phyloP scores from a whole-genome alignment of 2,113 vertebrate genomes.

The Orthonyx spaldingii region DNA sequence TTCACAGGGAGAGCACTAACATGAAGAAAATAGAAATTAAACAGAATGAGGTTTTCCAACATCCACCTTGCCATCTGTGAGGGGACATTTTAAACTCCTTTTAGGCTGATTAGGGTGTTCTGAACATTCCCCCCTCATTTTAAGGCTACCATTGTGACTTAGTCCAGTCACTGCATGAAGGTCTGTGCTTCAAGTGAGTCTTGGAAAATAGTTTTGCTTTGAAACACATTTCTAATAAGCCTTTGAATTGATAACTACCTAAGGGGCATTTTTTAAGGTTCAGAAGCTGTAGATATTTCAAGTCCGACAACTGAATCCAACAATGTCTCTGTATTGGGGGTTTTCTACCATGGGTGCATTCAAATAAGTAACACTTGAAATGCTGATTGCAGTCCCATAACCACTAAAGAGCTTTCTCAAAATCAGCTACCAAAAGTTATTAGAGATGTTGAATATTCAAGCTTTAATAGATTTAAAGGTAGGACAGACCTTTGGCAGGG shows the following conservation, averaged over 20 bases:
- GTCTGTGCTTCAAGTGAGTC: background rate
- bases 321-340: background rate
- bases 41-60: background rate
- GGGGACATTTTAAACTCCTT: background rate
- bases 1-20: background rate
- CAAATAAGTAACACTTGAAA: background rate
- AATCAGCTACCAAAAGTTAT: background rate
- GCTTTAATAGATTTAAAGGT: background rate
- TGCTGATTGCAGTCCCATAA: background rate
- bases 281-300: background rate
- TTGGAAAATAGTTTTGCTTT: background rate
- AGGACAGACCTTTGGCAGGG: background rate
- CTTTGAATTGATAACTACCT: background rate
- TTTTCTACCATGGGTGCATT: background rate
- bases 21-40: background rate
- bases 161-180: background rate
- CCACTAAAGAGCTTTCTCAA: background rate
- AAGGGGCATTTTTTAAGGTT: background rate
- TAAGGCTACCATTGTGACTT: background rate
- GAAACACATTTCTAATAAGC: background rate
- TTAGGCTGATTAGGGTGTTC: background rate
- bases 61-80: background rate
- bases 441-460: background rate
- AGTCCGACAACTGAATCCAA: background rate
- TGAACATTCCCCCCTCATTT: background rate